Conservation (phyloP, 2,113 vertebrate genomes). For the Rissa tridactyla region DNA sequence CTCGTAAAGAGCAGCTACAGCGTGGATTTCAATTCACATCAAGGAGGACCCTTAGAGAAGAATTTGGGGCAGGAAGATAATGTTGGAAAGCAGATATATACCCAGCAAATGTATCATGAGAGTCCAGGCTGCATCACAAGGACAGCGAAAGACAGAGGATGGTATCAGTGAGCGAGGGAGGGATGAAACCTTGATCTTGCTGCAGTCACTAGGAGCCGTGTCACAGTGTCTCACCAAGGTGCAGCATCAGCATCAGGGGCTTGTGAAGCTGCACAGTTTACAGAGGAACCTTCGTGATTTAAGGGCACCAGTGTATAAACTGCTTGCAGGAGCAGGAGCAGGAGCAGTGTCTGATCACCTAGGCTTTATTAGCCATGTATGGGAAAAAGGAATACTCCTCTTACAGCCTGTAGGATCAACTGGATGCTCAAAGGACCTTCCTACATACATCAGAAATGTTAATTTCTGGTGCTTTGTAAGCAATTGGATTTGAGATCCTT, state of each 20-base stretch:
- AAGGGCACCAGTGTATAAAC: accelerated
- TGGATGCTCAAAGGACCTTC: background rate
- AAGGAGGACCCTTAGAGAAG: background rate
- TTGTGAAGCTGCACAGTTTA: background rate
- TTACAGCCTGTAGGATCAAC: background rate
- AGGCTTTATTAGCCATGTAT: background rate
- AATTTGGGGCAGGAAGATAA: background rate
- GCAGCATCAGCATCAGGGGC: background rate
- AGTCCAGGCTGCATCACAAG: background rate
- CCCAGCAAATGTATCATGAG: background rate
- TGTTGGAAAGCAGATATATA: background rate
- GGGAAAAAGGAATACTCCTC: background rate
- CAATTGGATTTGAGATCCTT: background rate
- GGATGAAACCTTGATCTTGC: background rate
- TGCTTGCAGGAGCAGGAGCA: background rate
- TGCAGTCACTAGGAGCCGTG: background rate
- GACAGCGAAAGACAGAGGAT: background rate
- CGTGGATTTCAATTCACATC: background rate
- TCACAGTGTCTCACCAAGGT: background rate
- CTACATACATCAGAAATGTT: background rate
- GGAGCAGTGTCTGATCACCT: background rate
- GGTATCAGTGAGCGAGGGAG: background rate
- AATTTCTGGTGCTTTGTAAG: background rate
- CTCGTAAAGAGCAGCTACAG: background rate
- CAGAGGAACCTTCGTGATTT: background rate